Evolutionary conservation across 2,797 vertebrate genomes (phyloP).

Genomic region (Mus spretus): DNA sequence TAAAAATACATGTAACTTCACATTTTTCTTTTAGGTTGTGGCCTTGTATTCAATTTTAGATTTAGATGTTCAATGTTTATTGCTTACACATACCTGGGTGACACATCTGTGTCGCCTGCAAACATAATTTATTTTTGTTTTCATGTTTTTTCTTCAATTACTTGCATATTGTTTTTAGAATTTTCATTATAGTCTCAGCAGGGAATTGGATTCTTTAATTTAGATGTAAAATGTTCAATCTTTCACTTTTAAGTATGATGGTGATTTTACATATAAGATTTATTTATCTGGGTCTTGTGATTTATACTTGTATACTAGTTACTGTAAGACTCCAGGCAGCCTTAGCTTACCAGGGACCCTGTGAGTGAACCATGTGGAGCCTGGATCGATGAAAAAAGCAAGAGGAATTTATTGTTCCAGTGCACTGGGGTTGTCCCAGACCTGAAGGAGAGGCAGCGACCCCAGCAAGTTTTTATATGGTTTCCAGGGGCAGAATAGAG

Average conservation of each 20-base stretch:
- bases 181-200: not conserved
- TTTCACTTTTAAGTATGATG: not conserved
- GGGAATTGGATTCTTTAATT: not conserved
- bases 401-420: no score
- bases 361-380: no score
- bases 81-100: not conserved
- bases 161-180: not conserved
- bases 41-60: not conserved
- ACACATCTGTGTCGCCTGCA: not conserved
- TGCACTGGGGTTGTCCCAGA: no score
- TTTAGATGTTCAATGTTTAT: not conserved
- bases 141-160: not conserved
- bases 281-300: not conserved
- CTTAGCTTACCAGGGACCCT: no score
- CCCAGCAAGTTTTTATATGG: no score
- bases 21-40: not conserved
- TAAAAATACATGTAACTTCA: not conserved
- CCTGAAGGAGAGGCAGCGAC: no score
- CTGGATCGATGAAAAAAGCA: no score
- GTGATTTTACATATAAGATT: not conserved
- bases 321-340: no score
- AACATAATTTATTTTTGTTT: slow-evolving; percentile 29
- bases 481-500: no score
- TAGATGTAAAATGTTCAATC: not conserved
- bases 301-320: no score